phyloP scores from a whole-genome alignment of 2,113 vertebrate genomes.

The Aptenodytes forsteri region DNA sequence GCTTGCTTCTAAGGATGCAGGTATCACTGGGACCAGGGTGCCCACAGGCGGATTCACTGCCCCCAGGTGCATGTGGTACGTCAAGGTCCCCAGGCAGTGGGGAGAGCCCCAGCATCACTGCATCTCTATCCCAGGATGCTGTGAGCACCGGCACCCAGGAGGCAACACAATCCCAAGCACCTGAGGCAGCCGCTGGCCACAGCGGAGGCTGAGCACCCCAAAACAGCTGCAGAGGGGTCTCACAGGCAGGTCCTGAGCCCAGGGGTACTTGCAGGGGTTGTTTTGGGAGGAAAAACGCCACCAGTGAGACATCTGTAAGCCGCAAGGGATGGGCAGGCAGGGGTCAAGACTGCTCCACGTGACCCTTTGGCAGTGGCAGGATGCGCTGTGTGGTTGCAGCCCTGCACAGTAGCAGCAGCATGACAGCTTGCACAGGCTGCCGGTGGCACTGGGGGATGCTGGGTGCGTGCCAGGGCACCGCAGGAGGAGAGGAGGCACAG shows the following conservation, averaged over 20 bases:
- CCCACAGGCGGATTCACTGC: background rate
- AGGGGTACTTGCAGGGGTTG: background rate
- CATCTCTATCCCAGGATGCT: background rate
- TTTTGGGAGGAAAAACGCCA: background rate
- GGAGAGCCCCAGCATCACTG: background rate
- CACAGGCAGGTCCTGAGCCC: background rate
- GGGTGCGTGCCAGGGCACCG: accelerated
- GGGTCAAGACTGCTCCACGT: accelerated
- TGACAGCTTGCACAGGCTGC: background rate
- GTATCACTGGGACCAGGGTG: background rate
- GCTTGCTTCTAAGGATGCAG: background rate
- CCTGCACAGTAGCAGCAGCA: background rate
- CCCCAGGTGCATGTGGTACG: background rate
- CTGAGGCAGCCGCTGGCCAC: background rate
- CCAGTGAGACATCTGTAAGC: background rate
- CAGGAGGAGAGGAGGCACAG: background rate
- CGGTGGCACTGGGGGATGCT: background rate
- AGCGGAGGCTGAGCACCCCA: background rate
- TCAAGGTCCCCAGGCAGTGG: accelerated
- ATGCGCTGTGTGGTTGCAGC: accelerated
- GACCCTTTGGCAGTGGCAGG: background rate
- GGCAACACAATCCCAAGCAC: background rate
- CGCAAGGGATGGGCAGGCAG: background rate
- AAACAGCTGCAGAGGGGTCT: background rate
- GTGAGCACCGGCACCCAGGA: background rate